These are phyloP conservation scores for Chaunax sp. DNA, from an alignment of 2,797 vertebrate species.

Conservation along the genomic window DNA sequence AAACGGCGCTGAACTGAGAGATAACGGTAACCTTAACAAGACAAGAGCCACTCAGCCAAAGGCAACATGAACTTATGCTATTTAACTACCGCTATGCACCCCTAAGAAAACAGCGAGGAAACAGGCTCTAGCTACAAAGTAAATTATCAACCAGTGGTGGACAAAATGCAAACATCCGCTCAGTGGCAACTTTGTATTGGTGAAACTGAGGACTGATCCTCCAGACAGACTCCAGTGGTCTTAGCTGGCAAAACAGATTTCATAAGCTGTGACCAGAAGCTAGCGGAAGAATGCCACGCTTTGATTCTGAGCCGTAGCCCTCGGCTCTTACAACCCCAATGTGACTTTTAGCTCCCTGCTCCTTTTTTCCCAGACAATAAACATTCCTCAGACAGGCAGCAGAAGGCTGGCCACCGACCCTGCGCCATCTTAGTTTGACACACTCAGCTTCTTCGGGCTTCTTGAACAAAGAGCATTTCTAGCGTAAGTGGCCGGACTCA, in stretches of 20 bases:
- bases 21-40: conserved; percentile 20
- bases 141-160: conserved; percentile 35
- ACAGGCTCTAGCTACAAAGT: conserved; percentile 4
- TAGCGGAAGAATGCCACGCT: not conserved
- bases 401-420: conserved; percentile 79
- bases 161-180: conserved; percentile 33
- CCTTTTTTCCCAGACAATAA: conserved; percentile 69
- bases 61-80: not conserved
- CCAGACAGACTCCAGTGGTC: conserved; percentile 6
- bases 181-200: conserved; percentile 64
- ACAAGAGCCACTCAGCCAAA: not conserved
- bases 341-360: conserved; percentile 52
- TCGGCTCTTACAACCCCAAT: conserved; percentile 10
- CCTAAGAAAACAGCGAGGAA: not conserved
- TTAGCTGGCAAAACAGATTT: conserved; percentile 31
- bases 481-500: not conserved
- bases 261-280: conserved; percentile 8
- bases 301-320: conserved; percentile 2
- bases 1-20: no score
- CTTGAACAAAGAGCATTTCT: conserved; percentile 82
- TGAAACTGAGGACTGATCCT: conserved; percentile 20
- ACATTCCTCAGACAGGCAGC: conserved; percentile 79
- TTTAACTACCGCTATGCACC: not conserved
- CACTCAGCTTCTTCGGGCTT: conserved; percentile 73
- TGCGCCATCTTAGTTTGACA: conserved; percentile 87